These are phyloP conservation scores for Macrophya alboannulata DNA, from an alignment of 2,888 invertebrate genomes.

Conservation along the genomic window DNA sequence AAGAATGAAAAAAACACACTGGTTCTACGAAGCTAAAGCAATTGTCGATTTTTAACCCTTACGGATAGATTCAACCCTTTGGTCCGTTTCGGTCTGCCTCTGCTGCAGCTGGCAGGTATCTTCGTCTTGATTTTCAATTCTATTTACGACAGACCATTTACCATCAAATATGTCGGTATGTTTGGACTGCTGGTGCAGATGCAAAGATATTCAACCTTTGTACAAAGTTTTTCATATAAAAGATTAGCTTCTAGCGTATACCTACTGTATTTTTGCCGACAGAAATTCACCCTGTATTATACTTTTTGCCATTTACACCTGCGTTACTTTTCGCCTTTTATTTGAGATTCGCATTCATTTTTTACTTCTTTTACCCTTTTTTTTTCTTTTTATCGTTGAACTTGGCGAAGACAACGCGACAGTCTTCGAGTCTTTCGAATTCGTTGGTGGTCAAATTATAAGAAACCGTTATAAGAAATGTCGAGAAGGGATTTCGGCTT, in stretches of 20 bases:
- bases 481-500: not conserved
- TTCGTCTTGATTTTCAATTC: conserved; percentile 41
- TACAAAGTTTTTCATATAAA: conserved; percentile 34
- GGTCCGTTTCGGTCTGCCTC: not conserved
- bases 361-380: not conserved
- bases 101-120: conserved; percentile 42
- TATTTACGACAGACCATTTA: conserved; percentile 38
- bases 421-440: not conserved
- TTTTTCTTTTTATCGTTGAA: not conserved
- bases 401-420: not conserved
- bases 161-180: conserved; percentile 57
- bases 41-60: conserved; percentile 54
- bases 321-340: conserved; percentile 49
- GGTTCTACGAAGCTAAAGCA: conserved; percentile 23
- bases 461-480: not conserved
- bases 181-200: conserved; percentile 71
- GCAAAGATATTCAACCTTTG: conserved; percentile 51
- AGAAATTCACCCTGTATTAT: conserved; percentile 18
- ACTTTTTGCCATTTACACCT: conserved; percentile 58
- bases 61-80: conserved; percentile 50
- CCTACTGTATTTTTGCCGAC: conserved; percentile 7
- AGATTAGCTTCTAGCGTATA: conserved; percentile 43
- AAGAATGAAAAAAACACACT: conserved; percentile 8
- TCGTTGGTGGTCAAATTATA: not conserved
- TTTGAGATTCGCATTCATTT: not conserved